Evolutionary conservation across 2,888 invertebrate genomes (phyloP).

Genomic region (Leptopilina syphax): DNA sequence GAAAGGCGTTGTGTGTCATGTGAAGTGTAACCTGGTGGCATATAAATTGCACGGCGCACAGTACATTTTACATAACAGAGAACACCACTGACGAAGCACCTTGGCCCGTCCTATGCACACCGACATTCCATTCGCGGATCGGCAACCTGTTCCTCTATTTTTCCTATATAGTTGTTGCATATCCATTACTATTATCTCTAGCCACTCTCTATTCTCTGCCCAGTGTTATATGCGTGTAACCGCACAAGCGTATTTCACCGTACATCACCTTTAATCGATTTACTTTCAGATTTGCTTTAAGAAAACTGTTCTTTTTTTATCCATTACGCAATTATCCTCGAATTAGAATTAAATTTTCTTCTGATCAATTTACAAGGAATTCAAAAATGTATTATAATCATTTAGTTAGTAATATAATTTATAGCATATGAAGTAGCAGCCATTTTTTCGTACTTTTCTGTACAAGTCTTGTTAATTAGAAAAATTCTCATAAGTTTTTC

Average conservation of each 20-base stretch:
- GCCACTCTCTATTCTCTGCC: conserved; percentile 14
- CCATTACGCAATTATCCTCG: background rate
- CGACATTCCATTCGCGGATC: conserved; percentile 24
- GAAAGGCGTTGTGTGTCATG: conserved; percentile 3
- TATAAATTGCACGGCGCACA: conserved; percentile 3
- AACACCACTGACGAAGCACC: conserved; percentile 7
- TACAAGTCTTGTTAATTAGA: too few relatives aligned
- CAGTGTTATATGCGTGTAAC: conserved; percentile 9
- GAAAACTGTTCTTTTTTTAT: background rate
- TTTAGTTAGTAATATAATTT: too few relatives aligned
- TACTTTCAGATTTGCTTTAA: background rate
- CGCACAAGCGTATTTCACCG: background rate
- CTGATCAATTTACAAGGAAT: too few relatives aligned
- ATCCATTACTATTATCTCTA: conserved; percentile 17
- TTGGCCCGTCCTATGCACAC: conserved; percentile 23
- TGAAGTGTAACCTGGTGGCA: conserved; percentile 10
- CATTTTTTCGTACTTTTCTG: too few relatives aligned
- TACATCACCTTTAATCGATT: conserved; percentile 18
- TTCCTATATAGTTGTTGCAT: background rate
- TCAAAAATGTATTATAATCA: too few relatives aligned
- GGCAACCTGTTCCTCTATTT: conserved; percentile 20
- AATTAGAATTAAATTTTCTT: background rate
- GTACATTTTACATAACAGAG: conserved; percentile 15
- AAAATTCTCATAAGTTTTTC: too few relatives aligned
- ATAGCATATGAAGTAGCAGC: too few relatives aligned